Conservation (phyloP, 2,797 vertebrate species). For the Ataeniobius toweri region DNA sequence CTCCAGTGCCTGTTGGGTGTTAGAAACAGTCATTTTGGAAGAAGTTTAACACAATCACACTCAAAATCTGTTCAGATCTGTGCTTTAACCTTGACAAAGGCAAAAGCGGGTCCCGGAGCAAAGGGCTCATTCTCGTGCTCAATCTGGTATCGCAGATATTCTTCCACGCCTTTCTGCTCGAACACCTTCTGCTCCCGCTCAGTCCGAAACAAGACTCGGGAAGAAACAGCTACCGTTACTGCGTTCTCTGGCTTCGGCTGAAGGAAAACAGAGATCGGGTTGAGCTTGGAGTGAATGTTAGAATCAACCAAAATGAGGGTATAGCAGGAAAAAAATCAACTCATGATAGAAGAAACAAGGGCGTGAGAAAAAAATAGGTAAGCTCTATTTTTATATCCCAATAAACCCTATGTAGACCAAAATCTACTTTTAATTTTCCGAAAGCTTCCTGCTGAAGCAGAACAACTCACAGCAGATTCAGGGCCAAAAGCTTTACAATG, state of each 20-base stretch:
- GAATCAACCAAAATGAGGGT: neutral
- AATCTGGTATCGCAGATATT: slow-evolving; percentile 92
- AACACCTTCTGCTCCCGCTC: slow-evolving; percentile 93
- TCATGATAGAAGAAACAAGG: slow-evolving; percentile 2
- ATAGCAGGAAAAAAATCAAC: neutral
- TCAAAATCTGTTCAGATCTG: neutral
- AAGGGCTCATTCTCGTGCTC: slow-evolving; percentile 95
- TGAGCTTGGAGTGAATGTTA: neutral
- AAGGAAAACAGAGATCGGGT: neutral
- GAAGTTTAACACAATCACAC: neutral
- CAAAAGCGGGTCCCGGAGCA: slow-evolving; percentile 91
- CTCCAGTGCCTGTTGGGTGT: slow-evolving; percentile 87
- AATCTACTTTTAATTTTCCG: neutral
- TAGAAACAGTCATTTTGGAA: slow-evolving; percentile 11
- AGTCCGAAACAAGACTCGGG: slow-evolving; percentile 93
- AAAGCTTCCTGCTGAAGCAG: too few species aligned
- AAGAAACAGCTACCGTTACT: slow-evolving; percentile 93
- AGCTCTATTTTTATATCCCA: neutral
- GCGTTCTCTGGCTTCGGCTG: slow-evolving; percentile 96
- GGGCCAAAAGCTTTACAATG: too few species aligned
- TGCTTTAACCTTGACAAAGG: slow-evolving; percentile 90
- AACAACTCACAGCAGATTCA: too few species aligned
- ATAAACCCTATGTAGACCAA: neutral
- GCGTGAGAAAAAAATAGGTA: slow-evolving; percentile 1
- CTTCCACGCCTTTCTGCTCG: slow-evolving; percentile 89